Percentiles rank a stretch among this genome's conserved stretches.
phyloP scores from a whole-genome alignment of 2,113 vertebrate species.

The Oophaga pumilio region DNA sequence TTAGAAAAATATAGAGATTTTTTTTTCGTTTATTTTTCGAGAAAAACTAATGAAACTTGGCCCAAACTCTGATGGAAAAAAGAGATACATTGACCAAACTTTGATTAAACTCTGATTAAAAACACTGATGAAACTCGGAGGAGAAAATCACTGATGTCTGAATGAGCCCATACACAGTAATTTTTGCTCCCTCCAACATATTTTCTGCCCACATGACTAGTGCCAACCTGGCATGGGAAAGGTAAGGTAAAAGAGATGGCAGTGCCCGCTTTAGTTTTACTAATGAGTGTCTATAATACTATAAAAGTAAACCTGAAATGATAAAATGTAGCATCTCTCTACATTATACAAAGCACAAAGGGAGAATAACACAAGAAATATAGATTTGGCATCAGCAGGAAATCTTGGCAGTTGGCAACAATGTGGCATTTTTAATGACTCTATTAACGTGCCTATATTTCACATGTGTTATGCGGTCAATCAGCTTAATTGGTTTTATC shows the following conservation, averaged over 20 bases:
- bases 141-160: background rate
- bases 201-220: background rate
- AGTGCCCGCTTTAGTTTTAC: background rate
- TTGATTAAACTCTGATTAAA: too few species aligned
- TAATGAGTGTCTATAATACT: background rate
- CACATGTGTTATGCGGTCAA: background rate
- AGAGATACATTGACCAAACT: too few species aligned
- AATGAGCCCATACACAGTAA: background rate
- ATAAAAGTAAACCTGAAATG: background rate
- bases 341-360: background rate
- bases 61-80: too few species aligned
- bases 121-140: too few species aligned
- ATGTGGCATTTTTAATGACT: conserved; percentile 16
- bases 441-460: background rate
- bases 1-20: too few species aligned
- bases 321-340: background rate
- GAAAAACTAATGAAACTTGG: too few species aligned
- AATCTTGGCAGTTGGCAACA: background rate
- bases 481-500: conserved; percentile 2
- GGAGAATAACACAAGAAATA: background rate
- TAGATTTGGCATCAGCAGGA: background rate
- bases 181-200: background rate
- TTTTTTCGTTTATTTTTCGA: too few species aligned
- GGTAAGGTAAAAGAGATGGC: background rate
- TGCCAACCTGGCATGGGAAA: background rate